phyloP scores from a whole-genome alignment of 1,140 invertebrate genomes.

The Panagrolaimus sp. region DNA sequence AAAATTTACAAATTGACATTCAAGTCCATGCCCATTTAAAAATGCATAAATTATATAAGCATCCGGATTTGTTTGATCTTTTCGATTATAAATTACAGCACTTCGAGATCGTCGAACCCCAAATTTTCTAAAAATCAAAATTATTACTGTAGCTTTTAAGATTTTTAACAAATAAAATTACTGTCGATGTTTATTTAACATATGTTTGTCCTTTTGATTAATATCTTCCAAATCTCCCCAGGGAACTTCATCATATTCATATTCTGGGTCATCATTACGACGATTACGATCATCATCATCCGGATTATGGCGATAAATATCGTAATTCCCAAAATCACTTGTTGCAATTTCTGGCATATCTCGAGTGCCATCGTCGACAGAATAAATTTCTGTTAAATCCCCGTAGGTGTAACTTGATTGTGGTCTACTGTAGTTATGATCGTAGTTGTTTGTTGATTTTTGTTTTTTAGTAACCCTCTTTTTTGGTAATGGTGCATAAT shows the following conservation, averaged over 20 bases:
- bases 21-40: conserved; percentile 49
- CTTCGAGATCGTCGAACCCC: conserved; percentile 24
- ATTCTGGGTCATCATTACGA: not conserved
- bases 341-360: conserved; percentile 7
- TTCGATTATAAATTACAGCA: conserved; percentile 40
- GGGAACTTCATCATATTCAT: not conserved
- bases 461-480: not conserved
- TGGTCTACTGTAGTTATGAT: not conserved
- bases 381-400: conserved; percentile 6
- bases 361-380: not conserved
- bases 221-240: conserved; percentile 20
- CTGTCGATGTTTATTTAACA: conserved; percentile 32
- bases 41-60: conserved; percentile 49
- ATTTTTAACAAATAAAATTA: conserved; percentile 3
- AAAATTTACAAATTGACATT: conserved; percentile 43
- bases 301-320: not conserved
- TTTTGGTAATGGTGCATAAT: not conserved
- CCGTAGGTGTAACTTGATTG: not conserved
- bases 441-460: not conserved
- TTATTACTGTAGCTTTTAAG: conserved; percentile 23
- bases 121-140: not conserved
- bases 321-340: conserved; percentile 9
- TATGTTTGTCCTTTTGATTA: conserved; percentile 24
- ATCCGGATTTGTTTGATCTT: conserved; percentile 47
- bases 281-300: not conserved